A percentile compares a stretch with the other conserved stretches of the same genome.
These are phyloP conservation scores for Lordiphosa mommai DNA, from an alignment of 1,140 invertebrate genomes.

Conservation along the genomic window DNA sequence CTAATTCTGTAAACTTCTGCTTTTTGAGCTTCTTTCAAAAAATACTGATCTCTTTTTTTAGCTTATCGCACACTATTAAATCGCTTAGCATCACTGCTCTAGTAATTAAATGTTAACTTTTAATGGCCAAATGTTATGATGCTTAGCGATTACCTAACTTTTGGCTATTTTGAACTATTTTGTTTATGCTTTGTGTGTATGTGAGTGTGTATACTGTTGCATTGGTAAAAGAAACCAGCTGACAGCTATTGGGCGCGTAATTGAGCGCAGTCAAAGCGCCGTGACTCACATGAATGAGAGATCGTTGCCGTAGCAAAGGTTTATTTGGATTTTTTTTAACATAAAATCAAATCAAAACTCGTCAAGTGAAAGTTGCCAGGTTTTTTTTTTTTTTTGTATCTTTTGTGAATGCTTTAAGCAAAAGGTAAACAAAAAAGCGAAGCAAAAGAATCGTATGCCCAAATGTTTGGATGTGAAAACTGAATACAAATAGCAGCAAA, in stretches of 20 bases:
- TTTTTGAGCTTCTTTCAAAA: no score
- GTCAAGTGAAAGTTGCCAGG: constrained; percentile 63
- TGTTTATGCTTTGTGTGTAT: constrained; percentile 5
- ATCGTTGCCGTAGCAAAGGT: constrained; percentile 25
- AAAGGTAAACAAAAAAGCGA: constrained; percentile 66
- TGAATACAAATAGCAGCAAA: constrained; percentile 20
- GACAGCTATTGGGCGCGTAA: constrained; percentile 32
- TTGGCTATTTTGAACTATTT: constrained; percentile 1
- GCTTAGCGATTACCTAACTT: constrained; percentile 37
- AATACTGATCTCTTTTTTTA: no score
- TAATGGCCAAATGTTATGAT: neutral
- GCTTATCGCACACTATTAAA: no score
- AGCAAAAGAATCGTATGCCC: constrained; percentile 63
- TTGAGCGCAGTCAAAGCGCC: constrained; percentile 37
- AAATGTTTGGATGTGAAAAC: constrained; percentile 49
- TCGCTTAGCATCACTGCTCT: no score
- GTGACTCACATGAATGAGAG: constrained; percentile 61
- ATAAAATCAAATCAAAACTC: constrained; percentile 70
- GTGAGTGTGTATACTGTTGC: constrained; percentile 14
- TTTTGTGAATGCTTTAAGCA: constrained; percentile 44
- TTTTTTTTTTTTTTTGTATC: constrained; percentile 12
- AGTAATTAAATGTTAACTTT: neutral
- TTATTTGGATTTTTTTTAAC: constrained; percentile 34
- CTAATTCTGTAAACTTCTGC: no score
- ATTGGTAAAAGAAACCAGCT: constrained; percentile 51